Evolutionary conservation across 2,888 invertebrate genomes (phyloP), one percentile per base, ranked within the genome.

Genomic region (Seira musarum): DNA sequence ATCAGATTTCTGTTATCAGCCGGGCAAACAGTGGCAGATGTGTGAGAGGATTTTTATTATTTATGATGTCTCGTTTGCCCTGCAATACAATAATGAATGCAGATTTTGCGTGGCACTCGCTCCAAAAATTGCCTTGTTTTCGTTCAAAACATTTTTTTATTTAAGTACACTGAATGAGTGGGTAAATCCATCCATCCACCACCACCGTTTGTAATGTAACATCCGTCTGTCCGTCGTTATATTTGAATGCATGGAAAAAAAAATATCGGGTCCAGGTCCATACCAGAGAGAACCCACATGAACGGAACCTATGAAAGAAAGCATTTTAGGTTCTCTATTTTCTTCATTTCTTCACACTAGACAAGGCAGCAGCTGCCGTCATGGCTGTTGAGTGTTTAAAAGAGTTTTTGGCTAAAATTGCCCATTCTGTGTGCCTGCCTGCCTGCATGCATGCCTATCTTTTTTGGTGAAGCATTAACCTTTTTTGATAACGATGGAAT

Each of bases 351-450:
- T 49, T 49, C 49, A 49, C 49, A 49, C 49, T 49, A n/a, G 49
- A 49, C 17, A 49, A n/a, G 17, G 49, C 49, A 65, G 65, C 65
- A 61, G 61, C 61, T 25, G 65, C 65, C 19, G 65, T 30, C 19
- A 30, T 65, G 24, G 65, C 30, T 65, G 65, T 65, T 65, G 65
- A 65, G 49, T 49, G 49, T 49, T 49, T 49, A 49, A 49, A 49
- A 49, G 49, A 13, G 17, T 13, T 49, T 49, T 49, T 49, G 13
- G 6, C 49, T 49, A 13, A 3, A 49, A 49, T 49, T 49, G 49
- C 49, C 49, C 49, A 49, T 49, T 49, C 49, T n/a, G 17, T 15
- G 15, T 40, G 65, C 65, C 40, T 30, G 35, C 8, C 30, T 19
- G n/a, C n/a, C n/a, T n/a, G n/a, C n/a, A n/a, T n/a, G 17, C 49